phyloP scores from a whole-genome alignment of 2,113 vertebrate species.

The Rhabdornis inornatus region DNA sequence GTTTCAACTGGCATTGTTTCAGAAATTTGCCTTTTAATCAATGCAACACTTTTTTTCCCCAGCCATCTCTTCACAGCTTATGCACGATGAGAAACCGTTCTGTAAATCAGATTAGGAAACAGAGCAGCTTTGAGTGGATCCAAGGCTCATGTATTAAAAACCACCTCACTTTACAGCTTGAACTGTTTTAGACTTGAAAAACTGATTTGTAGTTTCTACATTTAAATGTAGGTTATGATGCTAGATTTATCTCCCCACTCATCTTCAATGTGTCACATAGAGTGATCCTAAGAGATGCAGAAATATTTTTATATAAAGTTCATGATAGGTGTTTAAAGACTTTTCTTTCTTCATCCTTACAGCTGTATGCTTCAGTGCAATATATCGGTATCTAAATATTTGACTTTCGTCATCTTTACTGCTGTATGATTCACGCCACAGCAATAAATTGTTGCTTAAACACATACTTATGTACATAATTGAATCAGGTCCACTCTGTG shows the following conservation, averaged over 20 bases:
- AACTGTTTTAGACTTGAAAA: background rate
- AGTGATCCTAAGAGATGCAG: background rate
- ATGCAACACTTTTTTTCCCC: background rate
- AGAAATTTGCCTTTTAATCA: conserved; percentile 50
- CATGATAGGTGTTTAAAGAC: background rate
- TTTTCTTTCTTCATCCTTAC: background rate
- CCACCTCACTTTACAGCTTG: background rate
- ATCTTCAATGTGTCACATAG: background rate
- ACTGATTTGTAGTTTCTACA: background rate
- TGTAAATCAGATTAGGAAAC: conserved; percentile 23
- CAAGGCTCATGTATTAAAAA: background rate
- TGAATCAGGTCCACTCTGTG: background rate
- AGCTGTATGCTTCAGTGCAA: background rate
- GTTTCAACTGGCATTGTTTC: background rate
- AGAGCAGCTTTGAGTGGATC: background rate
- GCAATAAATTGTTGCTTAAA: background rate
- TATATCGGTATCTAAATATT: background rate
- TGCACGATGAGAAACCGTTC: conserved; percentile 5
- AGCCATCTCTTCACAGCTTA: conserved; percentile 1
- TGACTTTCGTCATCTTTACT: background rate
- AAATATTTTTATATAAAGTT: background rate
- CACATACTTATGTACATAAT: background rate
- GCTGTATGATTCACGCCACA: background rate
- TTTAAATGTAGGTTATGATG: background rate
- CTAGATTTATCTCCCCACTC: background rate